Evolutionary conservation across 2,797 vertebrate genomes (phyloP).

Genomic region (Sus cebifrons): DNA sequence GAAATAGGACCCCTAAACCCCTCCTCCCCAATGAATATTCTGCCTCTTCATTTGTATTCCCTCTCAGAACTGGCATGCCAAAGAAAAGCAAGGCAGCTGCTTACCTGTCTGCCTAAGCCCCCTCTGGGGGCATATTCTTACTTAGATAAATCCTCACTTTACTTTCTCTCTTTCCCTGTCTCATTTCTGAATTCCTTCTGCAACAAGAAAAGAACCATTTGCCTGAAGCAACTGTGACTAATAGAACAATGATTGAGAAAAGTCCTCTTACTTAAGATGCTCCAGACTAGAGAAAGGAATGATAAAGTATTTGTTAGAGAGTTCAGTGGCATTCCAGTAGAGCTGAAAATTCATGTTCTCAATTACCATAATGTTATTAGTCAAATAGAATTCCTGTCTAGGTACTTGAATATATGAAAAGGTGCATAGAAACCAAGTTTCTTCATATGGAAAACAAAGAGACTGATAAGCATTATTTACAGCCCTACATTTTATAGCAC

Average conservation of each 20-base stretch:
- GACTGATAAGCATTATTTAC: neutral
- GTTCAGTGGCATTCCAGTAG: neutral
- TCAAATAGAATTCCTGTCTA: conserved; percentile 47
- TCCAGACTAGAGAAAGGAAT: neutral
- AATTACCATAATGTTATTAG: neutral
- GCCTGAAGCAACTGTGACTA: neutral
- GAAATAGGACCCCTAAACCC: too few relatives aligned
- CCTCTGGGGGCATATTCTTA: too few relatives aligned
- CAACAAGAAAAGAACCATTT: too few relatives aligned
- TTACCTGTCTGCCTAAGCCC: too few relatives aligned
- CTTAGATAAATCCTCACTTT: too few relatives aligned
- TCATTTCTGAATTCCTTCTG: too few relatives aligned
- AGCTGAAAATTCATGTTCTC: neutral
- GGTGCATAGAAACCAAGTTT: conserved; percentile 47
- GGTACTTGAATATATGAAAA: neutral
- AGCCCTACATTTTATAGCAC: conserved; percentile 2
- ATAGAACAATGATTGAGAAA: neutral
- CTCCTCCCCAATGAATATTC: too few relatives aligned
- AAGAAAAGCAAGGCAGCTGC: too few relatives aligned
- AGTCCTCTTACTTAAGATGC: neutral
- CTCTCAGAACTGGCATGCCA: too few relatives aligned
- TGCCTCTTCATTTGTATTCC: too few relatives aligned
- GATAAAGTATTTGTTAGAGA: neutral
- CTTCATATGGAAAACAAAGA: conserved; percentile 59
- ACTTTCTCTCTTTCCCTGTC: too few relatives aligned